Evolutionary conservation across 2,113 vertebrate species (phyloP).

Genomic region (Semnornis frantzii): DNA sequence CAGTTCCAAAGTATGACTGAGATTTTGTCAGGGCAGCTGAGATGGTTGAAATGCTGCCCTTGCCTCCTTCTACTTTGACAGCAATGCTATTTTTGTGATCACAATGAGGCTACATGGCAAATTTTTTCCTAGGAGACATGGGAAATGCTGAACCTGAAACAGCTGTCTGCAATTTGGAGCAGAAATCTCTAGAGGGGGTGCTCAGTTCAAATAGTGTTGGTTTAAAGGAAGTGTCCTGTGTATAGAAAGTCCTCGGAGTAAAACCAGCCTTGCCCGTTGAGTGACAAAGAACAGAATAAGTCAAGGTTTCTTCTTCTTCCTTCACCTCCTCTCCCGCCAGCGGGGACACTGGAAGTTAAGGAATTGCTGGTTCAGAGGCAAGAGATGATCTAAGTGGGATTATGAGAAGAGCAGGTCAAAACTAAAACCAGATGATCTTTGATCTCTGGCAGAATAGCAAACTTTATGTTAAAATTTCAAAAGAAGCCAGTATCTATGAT

Average conservation of each 20-base stretch:
- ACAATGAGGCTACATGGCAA: rapidly evolving
- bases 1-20: neutral
- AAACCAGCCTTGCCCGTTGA: neutral
- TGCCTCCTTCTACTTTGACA: neutral
- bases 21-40: neutral
- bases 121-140: neutral
- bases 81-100: neutral
- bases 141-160: neutral
- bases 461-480: neutral
- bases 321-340: too few species aligned
- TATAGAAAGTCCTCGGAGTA: neutral
- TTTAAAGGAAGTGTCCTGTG: neutral
- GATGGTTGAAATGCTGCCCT: neutral
- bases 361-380: neutral
- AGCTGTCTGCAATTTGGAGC: neutral
- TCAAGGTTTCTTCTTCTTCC: neutral
- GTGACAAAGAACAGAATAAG: neutral
- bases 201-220: neutral
- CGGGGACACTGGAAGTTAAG: neutral
- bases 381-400: neutral
- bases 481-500: neutral
- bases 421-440: neutral
- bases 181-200: neutral
- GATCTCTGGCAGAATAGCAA: neutral
- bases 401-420: neutral